A percentile compares a stretch with the other conserved stretches of the same genome.
These are phyloP conservation scores for Brachionus rubens DNA, from an alignment of 1,140 invertebrate species.

Conservation along the genomic window DNA sequence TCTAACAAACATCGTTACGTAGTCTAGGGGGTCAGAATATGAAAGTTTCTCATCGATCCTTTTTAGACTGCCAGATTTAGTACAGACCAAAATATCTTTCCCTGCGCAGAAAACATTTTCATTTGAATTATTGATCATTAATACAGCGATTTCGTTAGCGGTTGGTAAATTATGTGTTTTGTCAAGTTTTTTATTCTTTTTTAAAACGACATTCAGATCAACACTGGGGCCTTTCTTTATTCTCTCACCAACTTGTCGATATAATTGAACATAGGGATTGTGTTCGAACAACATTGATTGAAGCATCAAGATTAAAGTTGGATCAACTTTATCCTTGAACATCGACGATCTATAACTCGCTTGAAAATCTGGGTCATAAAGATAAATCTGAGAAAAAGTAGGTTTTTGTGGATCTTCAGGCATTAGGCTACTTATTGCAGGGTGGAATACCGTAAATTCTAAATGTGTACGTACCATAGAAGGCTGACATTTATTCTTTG, in stretches of 20 bases:
- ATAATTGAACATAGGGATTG: background rate
- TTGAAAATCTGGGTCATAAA: conserved; percentile 24
- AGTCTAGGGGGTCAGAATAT: too few species aligned
- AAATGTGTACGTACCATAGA: background rate
- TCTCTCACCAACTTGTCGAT: background rate
- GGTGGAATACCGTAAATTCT: background rate
- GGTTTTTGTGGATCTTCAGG: background rate
- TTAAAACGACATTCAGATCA: background rate
- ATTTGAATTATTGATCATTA: conserved; percentile 51
- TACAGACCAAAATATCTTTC: background rate
- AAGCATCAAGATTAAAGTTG: background rate
- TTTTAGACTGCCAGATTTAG: background rate
- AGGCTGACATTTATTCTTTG: background rate
- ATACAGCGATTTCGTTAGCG: conserved; percentile 53
- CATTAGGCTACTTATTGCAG: background rate
- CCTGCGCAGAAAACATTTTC: conserved; percentile 23
- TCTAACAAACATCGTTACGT: too few species aligned
- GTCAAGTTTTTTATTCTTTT: conserved; percentile 47
- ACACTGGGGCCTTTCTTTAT: background rate
- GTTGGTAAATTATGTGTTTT: conserved; percentile 53
- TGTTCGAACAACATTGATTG: background rate
- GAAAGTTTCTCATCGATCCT: background rate
- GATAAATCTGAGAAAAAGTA: conserved; percentile 29
- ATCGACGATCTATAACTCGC: background rate
- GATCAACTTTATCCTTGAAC: background rate